Conservation (phyloP, 2,113 vertebrate species). For the Microcebus ravelobensis region DNA sequence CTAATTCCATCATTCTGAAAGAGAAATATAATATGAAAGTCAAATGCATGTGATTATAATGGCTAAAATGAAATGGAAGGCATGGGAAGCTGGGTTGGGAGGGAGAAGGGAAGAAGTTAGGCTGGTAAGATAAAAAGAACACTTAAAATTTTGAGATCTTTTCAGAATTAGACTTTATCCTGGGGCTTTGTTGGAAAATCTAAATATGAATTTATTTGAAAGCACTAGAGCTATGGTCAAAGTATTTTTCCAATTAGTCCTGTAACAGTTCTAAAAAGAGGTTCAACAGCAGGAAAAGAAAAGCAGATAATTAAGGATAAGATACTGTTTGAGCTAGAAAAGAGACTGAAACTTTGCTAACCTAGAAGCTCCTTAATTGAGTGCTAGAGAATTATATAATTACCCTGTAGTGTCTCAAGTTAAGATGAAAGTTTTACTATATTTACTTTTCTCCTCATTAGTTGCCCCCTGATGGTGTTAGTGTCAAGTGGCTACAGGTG, state of each 20-base stretch:
- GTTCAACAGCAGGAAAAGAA: background rate
- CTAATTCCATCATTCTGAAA: conserved; percentile 2
- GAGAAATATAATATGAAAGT: background rate
- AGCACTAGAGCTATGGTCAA: conserved; percentile 30
- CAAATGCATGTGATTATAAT: background rate
- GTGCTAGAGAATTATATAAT: background rate
- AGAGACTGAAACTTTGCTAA: conserved; percentile 14
- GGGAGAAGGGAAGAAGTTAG: background rate
- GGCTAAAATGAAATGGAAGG: background rate
- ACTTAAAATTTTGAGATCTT: background rate
- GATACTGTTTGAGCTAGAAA: background rate
- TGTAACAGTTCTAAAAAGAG: conserved; percentile 26
- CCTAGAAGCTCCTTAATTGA: background rate
- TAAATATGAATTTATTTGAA: conserved; percentile 18
- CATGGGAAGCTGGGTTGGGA: background rate
- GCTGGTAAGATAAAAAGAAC: background rate
- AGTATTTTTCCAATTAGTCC: conserved; percentile 49
- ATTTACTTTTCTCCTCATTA: conserved; percentile 30
- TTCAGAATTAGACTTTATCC: conserved; percentile 28
- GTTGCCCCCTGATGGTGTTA: background rate
- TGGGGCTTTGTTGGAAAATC: conserved; percentile 11
- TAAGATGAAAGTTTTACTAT: background rate
- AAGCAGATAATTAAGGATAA: background rate
- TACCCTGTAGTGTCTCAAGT: conserved; percentile 3
- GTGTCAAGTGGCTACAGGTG: conserved; percentile 7